Conservation (phyloP, 2,797 vertebrate genomes). For the Threskiornis aethiopicus region DNA sequence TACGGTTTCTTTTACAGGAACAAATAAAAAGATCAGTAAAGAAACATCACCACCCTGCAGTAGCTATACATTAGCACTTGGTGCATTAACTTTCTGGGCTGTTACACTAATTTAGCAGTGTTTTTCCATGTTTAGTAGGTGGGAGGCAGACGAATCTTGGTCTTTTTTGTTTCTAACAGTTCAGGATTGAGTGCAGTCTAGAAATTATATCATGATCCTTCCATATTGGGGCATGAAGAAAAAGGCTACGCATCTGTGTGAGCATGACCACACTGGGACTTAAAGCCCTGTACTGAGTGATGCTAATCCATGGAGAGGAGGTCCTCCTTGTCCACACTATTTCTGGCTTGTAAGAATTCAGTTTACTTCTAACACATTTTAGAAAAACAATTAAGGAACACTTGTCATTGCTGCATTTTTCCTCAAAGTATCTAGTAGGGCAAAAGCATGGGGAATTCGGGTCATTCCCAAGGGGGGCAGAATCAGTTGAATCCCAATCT, state of each 20-base stretch:
- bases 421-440: background rate
- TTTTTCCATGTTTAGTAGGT: background rate
- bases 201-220: background rate
- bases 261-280: rapidly evolving
- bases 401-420: background rate
- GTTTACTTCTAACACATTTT: background rate
- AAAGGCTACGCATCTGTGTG: rapidly evolving
- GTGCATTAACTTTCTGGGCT: background rate
- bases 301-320: background rate
- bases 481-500: background rate
- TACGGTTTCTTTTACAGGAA: background rate
- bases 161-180: background rate
- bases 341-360: background rate
- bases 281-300: background rate
- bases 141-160: background rate
- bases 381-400: background rate
- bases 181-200: background rate
- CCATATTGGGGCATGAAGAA: background rate
- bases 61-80: rapidly evolving
- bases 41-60: rapidly evolving
- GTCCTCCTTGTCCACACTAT: background rate
- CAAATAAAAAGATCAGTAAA: background rate
- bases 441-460: background rate
- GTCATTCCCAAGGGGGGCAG: background rate
- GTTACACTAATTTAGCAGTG: background rate